Evolutionary conservation across 1,140 invertebrate genomes (phyloP), one percentile per base, ranked within the genome.

Genomic region (Ceratina japonica): DNA sequence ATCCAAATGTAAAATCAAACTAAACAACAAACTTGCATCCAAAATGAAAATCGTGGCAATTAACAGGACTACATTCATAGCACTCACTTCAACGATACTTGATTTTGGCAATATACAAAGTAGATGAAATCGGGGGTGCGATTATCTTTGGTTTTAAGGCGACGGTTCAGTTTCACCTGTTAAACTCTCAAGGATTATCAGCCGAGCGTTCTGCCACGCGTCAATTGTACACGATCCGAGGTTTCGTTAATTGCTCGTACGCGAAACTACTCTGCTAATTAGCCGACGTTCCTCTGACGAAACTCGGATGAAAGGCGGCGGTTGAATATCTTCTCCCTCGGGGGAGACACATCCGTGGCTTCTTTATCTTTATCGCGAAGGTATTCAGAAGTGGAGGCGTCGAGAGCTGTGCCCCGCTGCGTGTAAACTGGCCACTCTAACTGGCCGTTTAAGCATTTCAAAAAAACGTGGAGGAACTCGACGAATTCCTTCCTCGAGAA

Each of bases 221-320:
- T 22, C 10, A 51, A 16, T 44, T 3, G 13, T 18, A 16, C n/a
- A 13, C 31, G 27, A 8, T 83, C 51, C 58, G 75, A 63, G 70
- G 51, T 44, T 61, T 44, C 51, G 76, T 75, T 84, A 83, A 83
- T 83, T 71, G 62, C 59, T 37, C 69, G 52, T 80, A 52, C 64
- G 69, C 75, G 54, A 71, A 84, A 83, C 70, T 59, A 51, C 37
- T 44, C 8, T n/a, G 71, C 56, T 84, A 84, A 84, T 84, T 83
- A 83, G 71, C 75, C 18, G 51, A 54, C 61, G 52, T n/a, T 51
- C 7, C 51, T 31, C 58, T 13, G 13, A 5, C 31, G 4, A 75
- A 81, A 66, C 74, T 56, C 18, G 31, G 54, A 24, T 15, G 64
- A 65, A 72, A 77, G 18, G 13, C 10, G 44, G 7, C 15, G 20